Conservation (phyloP, 1,140 invertebrate genomes). For the Bombus terrestris region DNA sequence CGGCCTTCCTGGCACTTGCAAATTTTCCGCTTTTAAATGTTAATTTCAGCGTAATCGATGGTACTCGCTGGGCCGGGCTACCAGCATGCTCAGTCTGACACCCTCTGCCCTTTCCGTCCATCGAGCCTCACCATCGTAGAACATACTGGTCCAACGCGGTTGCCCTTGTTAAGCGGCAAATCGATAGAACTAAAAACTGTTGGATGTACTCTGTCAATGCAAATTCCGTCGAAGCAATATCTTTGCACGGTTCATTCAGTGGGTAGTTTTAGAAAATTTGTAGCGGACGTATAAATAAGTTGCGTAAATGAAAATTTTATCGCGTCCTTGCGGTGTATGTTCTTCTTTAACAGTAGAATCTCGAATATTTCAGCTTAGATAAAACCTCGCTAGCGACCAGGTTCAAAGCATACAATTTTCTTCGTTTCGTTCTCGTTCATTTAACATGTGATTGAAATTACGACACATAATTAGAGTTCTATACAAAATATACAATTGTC, state of each 20-base stretch:
- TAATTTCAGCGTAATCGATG: conserved; percentile 75
- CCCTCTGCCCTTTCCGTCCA: conserved; percentile 5
- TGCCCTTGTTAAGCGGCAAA: not conserved
- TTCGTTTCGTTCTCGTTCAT: too few relatives aligned
- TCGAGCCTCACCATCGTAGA: conserved; percentile 10
- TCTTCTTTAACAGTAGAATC: not conserved
- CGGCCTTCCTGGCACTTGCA: conserved; percentile 71
- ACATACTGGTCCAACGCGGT: not conserved
- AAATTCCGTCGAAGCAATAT: not conserved
- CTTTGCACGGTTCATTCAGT: not conserved
- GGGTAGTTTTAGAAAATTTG: not conserved
- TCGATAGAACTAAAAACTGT: not conserved
- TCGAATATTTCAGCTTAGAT: not conserved
- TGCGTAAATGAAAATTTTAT: not conserved
- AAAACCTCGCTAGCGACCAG: too few relatives aligned
- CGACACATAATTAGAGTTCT: too few relatives aligned
- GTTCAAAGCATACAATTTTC: too few relatives aligned
- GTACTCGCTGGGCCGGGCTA: conserved; percentile 47
- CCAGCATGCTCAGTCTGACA: conserved; percentile 5
- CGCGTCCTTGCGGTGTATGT: not conserved
- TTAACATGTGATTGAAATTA: too few relatives aligned
- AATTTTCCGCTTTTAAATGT: conserved; percentile 76
- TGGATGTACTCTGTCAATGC: too few relatives aligned
- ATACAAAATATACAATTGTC: too few relatives aligned
- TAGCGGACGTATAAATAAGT: not conserved